These are phyloP conservation scores for Myotis planiceps DNA, from an alignment of 2,797 vertebrate species.

Conservation along the genomic window DNA sequence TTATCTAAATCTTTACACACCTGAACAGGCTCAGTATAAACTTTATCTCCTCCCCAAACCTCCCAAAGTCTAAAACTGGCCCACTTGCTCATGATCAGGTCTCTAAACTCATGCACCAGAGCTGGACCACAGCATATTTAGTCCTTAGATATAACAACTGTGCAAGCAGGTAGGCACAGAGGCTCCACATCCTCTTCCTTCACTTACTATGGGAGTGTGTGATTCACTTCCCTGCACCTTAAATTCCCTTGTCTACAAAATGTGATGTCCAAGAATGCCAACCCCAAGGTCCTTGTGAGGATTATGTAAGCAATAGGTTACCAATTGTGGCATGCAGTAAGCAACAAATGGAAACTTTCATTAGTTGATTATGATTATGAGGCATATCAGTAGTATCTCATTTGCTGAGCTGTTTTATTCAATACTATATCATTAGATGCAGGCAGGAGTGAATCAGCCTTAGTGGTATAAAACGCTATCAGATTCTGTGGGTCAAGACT, in stretches of 20 bases:
- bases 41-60: neutral
- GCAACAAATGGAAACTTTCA: neutral
- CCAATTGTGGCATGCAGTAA: neutral
- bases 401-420: neutral
- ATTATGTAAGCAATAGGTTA: neutral
- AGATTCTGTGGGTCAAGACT: neutral
- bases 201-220: neutral
- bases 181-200: neutral
- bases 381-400: neutral
- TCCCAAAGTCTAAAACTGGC: neutral
- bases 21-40: neutral
- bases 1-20: conserved; percentile 45
- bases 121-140: neutral
- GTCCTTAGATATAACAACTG: neutral
- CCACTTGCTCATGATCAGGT: neutral
- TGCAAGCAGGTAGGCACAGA: neutral
- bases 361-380: neutral
- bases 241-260: neutral
- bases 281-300: neutral
- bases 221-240: neutral
- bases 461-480: neutral
- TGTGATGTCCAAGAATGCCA: neutral
- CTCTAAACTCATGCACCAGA: neutral
- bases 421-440: neutral
- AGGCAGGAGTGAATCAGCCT: neutral